A percentile compares a stretch with the other conserved stretches of the same genome.
Evolutionary conservation across 2,888 invertebrate species (phyloP).

Genomic region (Sinotaia quadrata): DNA sequence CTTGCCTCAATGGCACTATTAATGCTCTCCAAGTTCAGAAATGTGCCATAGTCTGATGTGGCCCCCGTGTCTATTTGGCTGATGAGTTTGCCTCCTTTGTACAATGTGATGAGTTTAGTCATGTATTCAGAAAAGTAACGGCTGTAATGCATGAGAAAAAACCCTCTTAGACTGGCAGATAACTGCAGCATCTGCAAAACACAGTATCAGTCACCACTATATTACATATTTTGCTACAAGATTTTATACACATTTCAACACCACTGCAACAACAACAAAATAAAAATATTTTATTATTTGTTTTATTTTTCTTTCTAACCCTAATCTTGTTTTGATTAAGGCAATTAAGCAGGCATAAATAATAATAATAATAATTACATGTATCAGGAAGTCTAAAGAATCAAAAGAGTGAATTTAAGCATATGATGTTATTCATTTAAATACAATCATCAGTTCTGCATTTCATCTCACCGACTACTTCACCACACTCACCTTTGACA

Average conservation of each 20-base stretch:
- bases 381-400: no score
- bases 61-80: constrained; percentile 59
- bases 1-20: constrained; percentile 63
- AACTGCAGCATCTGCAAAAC: constrained; percentile 61
- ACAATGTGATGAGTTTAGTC: constrained; percentile 46
- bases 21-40: constrained; percentile 59
- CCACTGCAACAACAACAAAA: background rate
- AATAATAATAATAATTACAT: no score
- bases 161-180: constrained; percentile 64
- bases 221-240: background rate
- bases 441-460: no score
- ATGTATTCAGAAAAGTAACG: constrained; percentile 49
- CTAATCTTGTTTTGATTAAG: no score
- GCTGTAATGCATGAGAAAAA: constrained; percentile 61
- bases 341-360: no score
- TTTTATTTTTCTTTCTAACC: no score
- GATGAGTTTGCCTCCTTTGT: constrained; percentile 50
- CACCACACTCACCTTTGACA: no score
- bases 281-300: background rate
- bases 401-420: no score
- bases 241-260: background rate
- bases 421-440: no score
- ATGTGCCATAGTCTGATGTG: constrained; percentile 48
- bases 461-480: no score
- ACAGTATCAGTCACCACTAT: constrained; percentile 1